These are phyloP conservation scores for Megaptera novaeangliae DNA, from an alignment of 2,113 vertebrate genomes.

Conservation along the genomic window DNA sequence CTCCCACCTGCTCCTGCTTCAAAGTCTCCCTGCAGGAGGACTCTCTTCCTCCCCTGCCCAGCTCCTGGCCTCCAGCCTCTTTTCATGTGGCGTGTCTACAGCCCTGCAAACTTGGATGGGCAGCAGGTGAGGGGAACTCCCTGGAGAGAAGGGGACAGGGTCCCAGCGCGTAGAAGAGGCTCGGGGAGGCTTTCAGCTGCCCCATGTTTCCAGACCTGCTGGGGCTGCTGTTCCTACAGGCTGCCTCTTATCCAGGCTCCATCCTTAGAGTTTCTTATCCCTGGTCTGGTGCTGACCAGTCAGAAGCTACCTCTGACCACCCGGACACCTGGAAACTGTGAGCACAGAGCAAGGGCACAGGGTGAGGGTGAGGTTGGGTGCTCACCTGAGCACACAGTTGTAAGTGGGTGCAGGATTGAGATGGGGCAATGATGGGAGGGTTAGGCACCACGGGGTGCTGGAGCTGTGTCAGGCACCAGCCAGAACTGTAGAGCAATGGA, in stretches of 20 bases:
- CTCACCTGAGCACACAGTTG: not conserved
- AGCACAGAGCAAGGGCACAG: constrained; percentile 55
- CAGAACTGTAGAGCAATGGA: not conserved
- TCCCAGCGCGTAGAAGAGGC: not conserved
- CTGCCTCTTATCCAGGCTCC: constrained; percentile 87
- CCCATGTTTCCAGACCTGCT: not conserved
- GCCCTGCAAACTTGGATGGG: constrained; percentile 85
- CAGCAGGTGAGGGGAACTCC: constrained; percentile 80
- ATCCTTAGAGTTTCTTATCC: constrained; percentile 86
- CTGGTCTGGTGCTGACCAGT: constrained; percentile 83
- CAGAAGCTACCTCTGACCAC: constrained; percentile 50
- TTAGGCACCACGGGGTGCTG: not conserved
- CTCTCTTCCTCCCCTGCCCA: constrained; percentile 52
- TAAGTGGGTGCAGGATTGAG: not conserved
- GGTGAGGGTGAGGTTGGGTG: not conserved
- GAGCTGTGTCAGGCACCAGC: not conserved
- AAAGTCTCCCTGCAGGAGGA: constrained; percentile 60
- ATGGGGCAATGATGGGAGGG: not conserved
- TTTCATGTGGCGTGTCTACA: constrained; percentile 85
- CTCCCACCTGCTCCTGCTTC: constrained; percentile 81
- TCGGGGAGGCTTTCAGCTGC: not conserved
- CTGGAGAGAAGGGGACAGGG: not conserved
- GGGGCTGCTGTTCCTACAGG: constrained; percentile 73
- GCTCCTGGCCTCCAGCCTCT: constrained; percentile 84
- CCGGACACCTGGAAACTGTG: constrained; percentile 77